These are phyloP conservation scores for Vimba vimba DNA, from an alignment of 2,113 vertebrate genomes.

Conservation along the genomic window DNA sequence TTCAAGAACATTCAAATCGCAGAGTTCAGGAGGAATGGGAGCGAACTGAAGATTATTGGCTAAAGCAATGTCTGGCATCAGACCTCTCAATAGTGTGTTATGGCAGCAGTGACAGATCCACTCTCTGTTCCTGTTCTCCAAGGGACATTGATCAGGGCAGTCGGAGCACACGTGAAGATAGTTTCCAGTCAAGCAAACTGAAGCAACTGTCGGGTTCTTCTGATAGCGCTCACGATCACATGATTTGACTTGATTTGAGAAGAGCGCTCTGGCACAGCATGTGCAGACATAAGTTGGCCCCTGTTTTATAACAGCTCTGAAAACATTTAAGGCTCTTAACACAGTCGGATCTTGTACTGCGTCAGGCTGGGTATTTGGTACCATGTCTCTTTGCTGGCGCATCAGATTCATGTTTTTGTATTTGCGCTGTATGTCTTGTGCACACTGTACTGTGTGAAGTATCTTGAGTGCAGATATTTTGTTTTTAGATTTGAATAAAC, in stretches of 20 bases:
- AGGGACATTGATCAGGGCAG: not conserved
- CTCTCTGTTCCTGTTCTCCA: conserved; percentile 18
- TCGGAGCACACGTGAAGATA: no score
- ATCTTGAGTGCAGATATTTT: not conserved
- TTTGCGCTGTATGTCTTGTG: conserved; percentile 27
- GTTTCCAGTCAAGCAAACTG: no score
- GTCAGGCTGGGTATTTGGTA: no score
- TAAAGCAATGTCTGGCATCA: conserved; percentile 36
- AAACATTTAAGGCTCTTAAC: no score
- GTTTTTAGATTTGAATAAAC: not conserved
- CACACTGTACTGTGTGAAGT: no score
- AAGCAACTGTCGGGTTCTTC: no score
- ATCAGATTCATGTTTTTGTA: conserved; percentile 12
- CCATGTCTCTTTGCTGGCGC: not conserved
- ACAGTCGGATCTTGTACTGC: no score
- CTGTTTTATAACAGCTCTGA: no score
- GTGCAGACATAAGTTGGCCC: no score
- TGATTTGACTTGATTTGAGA: no score
- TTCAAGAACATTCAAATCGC: conserved; percentile 52
- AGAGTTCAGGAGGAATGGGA: conserved; percentile 38
- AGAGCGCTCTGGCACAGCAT: no score
- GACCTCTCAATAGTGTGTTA: not conserved
- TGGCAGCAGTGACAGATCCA: conserved; percentile 46
- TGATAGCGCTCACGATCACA: no score
- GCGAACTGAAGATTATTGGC: conserved; percentile 21